These are phyloP conservation scores for Ectropis crepuscularia DNA, from an alignment of 2,888 invertebrate genomes.

Conservation along the genomic window DNA sequence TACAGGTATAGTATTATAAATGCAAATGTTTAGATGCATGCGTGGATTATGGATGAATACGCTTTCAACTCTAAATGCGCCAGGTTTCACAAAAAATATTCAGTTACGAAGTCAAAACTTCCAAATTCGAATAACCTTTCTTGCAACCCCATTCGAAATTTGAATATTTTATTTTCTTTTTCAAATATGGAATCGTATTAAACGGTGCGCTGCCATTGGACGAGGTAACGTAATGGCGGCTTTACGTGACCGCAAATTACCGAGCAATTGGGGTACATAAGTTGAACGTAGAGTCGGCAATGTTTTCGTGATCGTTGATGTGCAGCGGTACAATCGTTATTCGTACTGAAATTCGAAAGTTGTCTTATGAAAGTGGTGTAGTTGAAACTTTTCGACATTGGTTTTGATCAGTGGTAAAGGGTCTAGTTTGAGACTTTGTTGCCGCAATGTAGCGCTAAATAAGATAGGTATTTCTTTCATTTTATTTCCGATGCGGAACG, in stretches of 20 bases:
- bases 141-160: constrained; percentile 54
- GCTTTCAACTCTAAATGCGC: too few relatives aligned
- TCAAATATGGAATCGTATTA: constrained; percentile 77
- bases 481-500: constrained; percentile 24
- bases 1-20: too few relatives aligned
- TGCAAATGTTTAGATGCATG: too few relatives aligned
- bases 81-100: neutral
- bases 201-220: constrained; percentile 74
- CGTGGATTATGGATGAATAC: too few relatives aligned
- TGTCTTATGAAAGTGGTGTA: too few relatives aligned
- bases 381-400: too few relatives aligned
- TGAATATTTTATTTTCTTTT: constrained; percentile 65
- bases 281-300: constrained; percentile 23
- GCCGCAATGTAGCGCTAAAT: constrained; percentile 13
- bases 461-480: constrained; percentile 2
- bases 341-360: too few relatives aligned
- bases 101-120: constrained; percentile 6
- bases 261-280: constrained; percentile 68
- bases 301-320: too few relatives aligned
- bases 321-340: too few relatives aligned
- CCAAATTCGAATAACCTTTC: constrained; percentile 24
- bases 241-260: constrained; percentile 83
- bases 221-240: constrained; percentile 72
- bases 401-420: too few relatives aligned
- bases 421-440: too few relatives aligned